phyloP scores from a whole-genome alignment of 2,888 invertebrate species.

The Scaptomyza tumidula region DNA sequence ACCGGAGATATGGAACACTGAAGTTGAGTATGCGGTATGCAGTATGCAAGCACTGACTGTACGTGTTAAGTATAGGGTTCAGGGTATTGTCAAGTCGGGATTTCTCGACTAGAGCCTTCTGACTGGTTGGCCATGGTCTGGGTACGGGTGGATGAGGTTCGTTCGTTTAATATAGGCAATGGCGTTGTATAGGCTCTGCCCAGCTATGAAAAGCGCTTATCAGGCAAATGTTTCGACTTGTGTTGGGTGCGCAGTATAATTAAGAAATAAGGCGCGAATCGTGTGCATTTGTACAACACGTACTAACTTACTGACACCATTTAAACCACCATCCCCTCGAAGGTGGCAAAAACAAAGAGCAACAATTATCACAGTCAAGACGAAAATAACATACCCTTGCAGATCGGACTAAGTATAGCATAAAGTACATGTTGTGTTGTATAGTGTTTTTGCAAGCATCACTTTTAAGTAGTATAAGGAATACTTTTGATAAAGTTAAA shows the following conservation, averaged over 20 bases:
- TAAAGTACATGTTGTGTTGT: no score
- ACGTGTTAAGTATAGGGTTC: no score
- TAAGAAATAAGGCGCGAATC: conserved; percentile 71
- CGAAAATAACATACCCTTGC: not conserved
- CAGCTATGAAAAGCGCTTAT: conserved; percentile 62
- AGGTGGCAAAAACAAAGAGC: conserved; percentile 3
- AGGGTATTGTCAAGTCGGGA: no score
- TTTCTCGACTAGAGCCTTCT: no score
- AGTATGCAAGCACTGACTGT: no score
- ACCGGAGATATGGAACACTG: no score
- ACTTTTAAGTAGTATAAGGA: no score
- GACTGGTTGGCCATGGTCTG: not conserved
- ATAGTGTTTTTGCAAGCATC: no score
- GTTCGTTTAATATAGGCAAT: conserved; percentile 28
- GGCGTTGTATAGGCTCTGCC: conserved; percentile 2
- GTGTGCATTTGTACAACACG: conserved; percentile 58
- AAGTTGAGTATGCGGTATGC: no score
- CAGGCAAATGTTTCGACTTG: conserved; percentile 59
- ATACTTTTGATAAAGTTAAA: no score
- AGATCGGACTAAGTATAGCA: no score
- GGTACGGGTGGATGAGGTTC: not conserved
- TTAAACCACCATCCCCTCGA: conserved; percentile 4
- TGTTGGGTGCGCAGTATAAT: conserved; percentile 57
- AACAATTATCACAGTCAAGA: not conserved
- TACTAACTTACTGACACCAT: conserved; percentile 21